phyloP scores from a whole-genome alignment of 1,140 invertebrate genomes.

The Magallana angulata region DNA sequence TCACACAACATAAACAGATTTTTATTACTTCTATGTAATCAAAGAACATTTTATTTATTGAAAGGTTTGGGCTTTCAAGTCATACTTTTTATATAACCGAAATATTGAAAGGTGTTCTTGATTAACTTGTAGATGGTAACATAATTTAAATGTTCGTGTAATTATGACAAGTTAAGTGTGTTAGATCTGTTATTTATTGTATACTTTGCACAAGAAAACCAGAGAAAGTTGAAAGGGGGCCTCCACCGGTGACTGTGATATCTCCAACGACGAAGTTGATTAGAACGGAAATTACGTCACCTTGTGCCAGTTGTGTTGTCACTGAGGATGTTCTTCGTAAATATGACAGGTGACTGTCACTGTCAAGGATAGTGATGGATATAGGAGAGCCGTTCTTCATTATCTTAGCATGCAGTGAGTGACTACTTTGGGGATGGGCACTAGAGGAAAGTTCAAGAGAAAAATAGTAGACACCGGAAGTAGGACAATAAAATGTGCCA shows the following conservation, averaged over 20 bases:
- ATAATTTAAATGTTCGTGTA: no score
- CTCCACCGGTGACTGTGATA: neutral
- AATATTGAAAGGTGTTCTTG: no score
- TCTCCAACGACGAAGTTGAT: constrained; percentile 16
- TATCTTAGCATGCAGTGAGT: constrained; percentile 4
- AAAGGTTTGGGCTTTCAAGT: no score
- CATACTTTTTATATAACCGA: no score
- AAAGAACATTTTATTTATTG: no score
- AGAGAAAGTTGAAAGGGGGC: neutral
- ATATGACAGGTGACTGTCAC: neutral
- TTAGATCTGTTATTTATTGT: neutral
- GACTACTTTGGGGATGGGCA: neutral
- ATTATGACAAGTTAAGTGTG: no score
- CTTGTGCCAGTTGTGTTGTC: neutral
- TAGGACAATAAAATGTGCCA: neutral
- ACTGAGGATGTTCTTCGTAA: constrained; percentile 9
- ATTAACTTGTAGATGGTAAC: no score
- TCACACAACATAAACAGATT: no score
- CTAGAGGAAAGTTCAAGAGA: constrained; percentile 13
- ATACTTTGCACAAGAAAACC: constrained; percentile 31
- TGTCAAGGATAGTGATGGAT: constrained; percentile 8
- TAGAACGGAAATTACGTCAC: neutral
- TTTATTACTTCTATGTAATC: no score
- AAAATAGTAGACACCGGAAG: constrained; percentile 15
- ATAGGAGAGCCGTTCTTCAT: neutral